phyloP scores from a whole-genome alignment of 1,140 invertebrate genomes.

The Heliothis virescens region DNA sequence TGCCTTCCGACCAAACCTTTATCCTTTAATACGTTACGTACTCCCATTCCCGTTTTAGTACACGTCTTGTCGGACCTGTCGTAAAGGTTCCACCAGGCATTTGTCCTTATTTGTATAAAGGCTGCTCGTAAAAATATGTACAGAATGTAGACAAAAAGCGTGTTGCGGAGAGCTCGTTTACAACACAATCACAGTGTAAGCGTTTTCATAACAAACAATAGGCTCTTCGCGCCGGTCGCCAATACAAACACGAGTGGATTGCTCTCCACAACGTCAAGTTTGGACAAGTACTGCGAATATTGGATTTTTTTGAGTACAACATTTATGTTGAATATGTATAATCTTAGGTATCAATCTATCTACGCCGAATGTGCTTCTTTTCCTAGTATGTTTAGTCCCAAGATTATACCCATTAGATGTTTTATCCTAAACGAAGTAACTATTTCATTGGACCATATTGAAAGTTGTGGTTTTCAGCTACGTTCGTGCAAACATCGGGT shows the following conservation, averaged over 20 bases:
- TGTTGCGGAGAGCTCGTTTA: constrained; percentile 49
- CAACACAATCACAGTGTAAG: constrained; percentile 55
- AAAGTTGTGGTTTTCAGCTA: too few species aligned
- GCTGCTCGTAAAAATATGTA: constrained; percentile 37
- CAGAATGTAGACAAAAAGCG: constrained; percentile 37
- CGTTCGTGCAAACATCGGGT: too few species aligned
- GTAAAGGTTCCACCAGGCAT: constrained; percentile 2
- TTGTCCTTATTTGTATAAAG: neutral
- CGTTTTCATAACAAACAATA: constrained; percentile 60
- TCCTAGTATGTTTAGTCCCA: too few species aligned
- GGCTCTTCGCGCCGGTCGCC: constrained; percentile 47
- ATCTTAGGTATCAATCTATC: too few species aligned
- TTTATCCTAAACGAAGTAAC: too few species aligned
- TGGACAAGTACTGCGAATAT: constrained; percentile 31
- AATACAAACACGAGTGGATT: constrained; percentile 53
- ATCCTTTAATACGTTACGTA: constrained; percentile 18
- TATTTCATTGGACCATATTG: too few species aligned
- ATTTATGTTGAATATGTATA: too few species aligned
- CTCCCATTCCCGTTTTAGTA: constrained; percentile 11
- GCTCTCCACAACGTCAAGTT: constrained; percentile 52
- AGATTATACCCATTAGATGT: too few species aligned
- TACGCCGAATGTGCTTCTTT: too few species aligned
- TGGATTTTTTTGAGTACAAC: neutral
- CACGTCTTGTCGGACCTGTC: constrained; percentile 17
- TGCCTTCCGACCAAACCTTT: constrained; percentile 5